A percentile compares a stretch with the other conserved stretches of the same genome.
These are phyloP conservation scores for Orthosia incerta DNA, from an alignment of 2,888 invertebrate genomes.

Conservation along the genomic window DNA sequence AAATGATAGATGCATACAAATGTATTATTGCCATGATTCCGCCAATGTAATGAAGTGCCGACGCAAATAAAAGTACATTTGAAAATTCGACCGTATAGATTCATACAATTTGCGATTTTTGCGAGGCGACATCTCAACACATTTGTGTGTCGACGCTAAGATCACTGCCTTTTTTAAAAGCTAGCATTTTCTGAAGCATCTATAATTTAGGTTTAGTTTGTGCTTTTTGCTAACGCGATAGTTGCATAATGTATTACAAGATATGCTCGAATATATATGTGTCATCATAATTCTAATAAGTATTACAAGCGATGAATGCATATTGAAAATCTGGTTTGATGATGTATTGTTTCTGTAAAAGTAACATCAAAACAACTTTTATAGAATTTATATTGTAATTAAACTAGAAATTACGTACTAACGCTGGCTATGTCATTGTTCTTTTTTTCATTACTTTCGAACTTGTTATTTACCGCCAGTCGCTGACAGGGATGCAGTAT, in stretches of 20 bases:
- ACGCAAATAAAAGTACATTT: background rate
- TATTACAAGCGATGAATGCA: constrained; percentile 25
- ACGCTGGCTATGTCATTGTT: constrained; percentile 20
- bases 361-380: constrained; percentile 9
- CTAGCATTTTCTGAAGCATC: constrained; percentile 21
- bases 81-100: no score
- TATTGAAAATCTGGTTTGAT: constrained; percentile 16
- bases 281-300: constrained; percentile 23
- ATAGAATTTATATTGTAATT: constrained; percentile 25
- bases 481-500: constrained; percentile 8
- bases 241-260: constrained; percentile 38
- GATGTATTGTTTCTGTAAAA: constrained; percentile 8
- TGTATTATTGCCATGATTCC: background rate
- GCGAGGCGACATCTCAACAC: background rate
- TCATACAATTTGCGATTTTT: no score
- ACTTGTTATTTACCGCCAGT: constrained; percentile 29
- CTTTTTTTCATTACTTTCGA: constrained; percentile 24
- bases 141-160: background rate
- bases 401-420: constrained; percentile 32
- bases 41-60: background rate
- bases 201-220: constrained; percentile 20
- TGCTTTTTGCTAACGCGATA: constrained; percentile 24
- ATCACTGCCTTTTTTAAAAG: constrained; percentile 18
- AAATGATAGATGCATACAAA: background rate
- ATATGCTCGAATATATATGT: constrained; percentile 25